Base-by-base conservation (phyloP, 2,113 vertebrate genomes). In the Engystomops pustulosus region DNA sequence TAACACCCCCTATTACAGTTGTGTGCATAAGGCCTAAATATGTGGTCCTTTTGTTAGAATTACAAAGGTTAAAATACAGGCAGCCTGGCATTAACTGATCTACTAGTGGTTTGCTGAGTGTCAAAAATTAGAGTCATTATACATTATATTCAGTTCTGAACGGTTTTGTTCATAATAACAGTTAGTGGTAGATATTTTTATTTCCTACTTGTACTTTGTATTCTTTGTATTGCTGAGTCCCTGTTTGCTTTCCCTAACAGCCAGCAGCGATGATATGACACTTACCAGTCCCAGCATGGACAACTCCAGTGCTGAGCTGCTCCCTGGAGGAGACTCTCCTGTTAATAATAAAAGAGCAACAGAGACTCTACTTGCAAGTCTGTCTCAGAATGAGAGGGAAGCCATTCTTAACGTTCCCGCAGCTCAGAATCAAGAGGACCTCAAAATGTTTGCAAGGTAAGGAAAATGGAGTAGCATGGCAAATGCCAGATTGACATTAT, bases 281-380 rank as follows among this genome's bases (percentile, higher is more conserved):
- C 93, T 99, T 84, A 99, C 98, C 27, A 99, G 98, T 87, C 98
- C 98, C 80, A 99, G 98, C 88, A 96, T 99, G 97, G 98, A 99
- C 86, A 99, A 97, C 90, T 99, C 98, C 75, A 99, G 98, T 7
- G 96, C 98, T 0, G 98, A 99, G 91, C 92, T 99, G 85, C 90
- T 97, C 18, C 95, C 96, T 4, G 95, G 98, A 1, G 96, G 95
- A 45, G 98, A 99, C 89, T 99, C 98, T 0, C 98, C 98, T 0
- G 92, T 99, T 15, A 98, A 96, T 15, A 98, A 96, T 91, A 97
- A 94, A 88, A 93, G 98, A 89, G 95, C 99, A 95, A 99, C 97
- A 0, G 98, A 99, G 91, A 99, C 93, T 41, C 93, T 99, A 45
- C 90, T 99, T 17, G 96, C 98, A 72, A 99, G 97, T 90, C 90